phyloP scores from a whole-genome alignment of 2,113 vertebrate genomes.

The Daphoenositta chrysoptera region DNA sequence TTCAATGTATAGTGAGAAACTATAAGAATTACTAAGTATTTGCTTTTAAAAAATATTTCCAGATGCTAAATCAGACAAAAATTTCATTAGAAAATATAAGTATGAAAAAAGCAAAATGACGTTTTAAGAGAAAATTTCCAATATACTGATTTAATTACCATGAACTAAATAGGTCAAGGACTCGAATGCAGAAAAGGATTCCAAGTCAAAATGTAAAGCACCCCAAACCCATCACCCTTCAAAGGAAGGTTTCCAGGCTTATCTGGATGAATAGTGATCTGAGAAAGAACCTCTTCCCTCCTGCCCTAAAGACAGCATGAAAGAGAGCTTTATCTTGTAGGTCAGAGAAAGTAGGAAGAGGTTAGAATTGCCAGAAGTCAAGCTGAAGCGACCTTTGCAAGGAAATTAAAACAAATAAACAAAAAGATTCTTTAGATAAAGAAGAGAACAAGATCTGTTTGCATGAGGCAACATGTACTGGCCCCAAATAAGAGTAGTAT shows the following conservation, averaged over 20 bases:
- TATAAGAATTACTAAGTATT: not conserved
- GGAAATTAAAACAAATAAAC: slow-evolving; percentile 1
- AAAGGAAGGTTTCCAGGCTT: not conserved
- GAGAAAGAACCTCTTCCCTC: not conserved
- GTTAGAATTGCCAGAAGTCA: not conserved
- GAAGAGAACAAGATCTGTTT: not conserved
- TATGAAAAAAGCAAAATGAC: not conserved
- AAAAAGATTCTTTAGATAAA: not conserved
- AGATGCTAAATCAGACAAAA: not conserved
- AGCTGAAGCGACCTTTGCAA: not conserved
- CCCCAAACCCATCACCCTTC: not conserved
- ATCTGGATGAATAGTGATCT: not conserved
- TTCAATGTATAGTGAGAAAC: not conserved
- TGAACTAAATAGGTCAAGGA: not conserved
- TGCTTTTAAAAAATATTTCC: not conserved
- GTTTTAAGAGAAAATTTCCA: not conserved
- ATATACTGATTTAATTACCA: not conserved
- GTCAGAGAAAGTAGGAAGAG: slow-evolving; percentile 7
- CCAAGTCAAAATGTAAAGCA: not conserved
- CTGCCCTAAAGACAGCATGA: not conserved
- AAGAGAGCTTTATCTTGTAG: not conserved
- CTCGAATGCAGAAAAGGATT: not conserved
- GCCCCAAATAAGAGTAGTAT: not conserved
- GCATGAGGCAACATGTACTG: not conserved
- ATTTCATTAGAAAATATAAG: not conserved